A percentile compares a stretch with the other conserved stretches of the same genome.
Evolutionary conservation across 2,888 invertebrate species (phyloP).

Genomic region (Labia minor): DNA sequence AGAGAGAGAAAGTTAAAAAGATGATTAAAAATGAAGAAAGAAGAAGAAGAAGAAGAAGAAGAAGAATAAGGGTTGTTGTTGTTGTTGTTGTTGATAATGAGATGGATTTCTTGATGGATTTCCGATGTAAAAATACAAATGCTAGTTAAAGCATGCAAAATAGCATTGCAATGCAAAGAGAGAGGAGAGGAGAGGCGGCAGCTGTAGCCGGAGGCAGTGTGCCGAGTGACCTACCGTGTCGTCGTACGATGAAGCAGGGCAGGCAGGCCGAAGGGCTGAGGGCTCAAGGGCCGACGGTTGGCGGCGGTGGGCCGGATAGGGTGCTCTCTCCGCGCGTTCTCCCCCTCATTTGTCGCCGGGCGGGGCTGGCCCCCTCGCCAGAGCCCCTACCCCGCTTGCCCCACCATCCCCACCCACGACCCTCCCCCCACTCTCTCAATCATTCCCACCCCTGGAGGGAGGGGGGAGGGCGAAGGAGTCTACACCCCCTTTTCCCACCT

Average conservation of each 20-base stretch:
- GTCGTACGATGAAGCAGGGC: background rate
- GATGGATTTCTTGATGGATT: too few relatives aligned
- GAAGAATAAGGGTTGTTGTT: too few relatives aligned
- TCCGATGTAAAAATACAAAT: too few relatives aligned
- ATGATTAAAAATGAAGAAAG: too few relatives aligned
- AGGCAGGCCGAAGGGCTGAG: background rate
- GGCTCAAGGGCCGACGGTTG: slow-evolving; percentile 8
- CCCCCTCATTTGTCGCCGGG: slow-evolving; percentile 13
- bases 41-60: too few relatives aligned
- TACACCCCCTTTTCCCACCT: background rate
- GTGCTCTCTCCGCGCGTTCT: slow-evolving; percentile 13
- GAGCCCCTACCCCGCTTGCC: background rate
- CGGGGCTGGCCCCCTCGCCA: background rate
- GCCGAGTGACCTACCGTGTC: background rate
- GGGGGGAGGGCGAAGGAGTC: background rate
- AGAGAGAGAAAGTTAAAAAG: too few relatives aligned
- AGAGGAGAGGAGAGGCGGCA: too few relatives aligned
- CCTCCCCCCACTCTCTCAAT: background rate
- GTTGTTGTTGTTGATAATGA: too few relatives aligned
- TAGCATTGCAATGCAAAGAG: too few relatives aligned
- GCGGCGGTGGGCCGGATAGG: slow-evolving; percentile 2
- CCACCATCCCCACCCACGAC: background rate
- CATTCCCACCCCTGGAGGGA: background rate
- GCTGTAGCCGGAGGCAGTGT: too few relatives aligned
- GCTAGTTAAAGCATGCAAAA: too few relatives aligned